Conservation (phyloP, 1,140 invertebrate genomes). For the Bombus sylvicola region DNA sequence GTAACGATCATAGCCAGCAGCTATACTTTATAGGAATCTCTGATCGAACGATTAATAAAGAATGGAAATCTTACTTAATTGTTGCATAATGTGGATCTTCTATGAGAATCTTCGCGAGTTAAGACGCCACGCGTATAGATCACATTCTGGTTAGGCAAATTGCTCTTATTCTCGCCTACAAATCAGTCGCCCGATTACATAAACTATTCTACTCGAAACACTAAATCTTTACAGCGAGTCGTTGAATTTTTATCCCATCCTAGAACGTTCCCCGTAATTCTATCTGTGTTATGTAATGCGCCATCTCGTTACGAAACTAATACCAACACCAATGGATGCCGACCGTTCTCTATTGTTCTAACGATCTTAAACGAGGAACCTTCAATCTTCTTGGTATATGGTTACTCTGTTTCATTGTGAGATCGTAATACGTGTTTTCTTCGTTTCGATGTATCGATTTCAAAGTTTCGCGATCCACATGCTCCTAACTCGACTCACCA, state of each 20-base stretch:
- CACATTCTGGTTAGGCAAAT: not conserved
- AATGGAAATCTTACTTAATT: not conserved
- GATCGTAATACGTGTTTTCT: slow-evolving; percentile 2
- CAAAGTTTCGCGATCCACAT: not conserved
- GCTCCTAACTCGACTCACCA: not conserved
- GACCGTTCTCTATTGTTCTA: not conserved
- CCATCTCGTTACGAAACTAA: slow-evolving; percentile 8
- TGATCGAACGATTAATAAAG: not conserved
- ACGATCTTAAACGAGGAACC: not conserved
- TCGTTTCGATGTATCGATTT: not conserved
- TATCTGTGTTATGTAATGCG: not conserved
- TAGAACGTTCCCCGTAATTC: not conserved
- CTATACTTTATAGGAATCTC: not conserved
- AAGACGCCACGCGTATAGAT: not conserved
- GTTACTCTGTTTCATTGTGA: not conserved
- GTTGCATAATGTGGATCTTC: not conserved
- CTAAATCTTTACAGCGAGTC: not conserved
- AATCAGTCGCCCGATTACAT: not conserved
- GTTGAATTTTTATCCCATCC: slow-evolving; percentile 1
- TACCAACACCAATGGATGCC: not conserved
- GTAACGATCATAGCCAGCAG: not conserved
- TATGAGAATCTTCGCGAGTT: not conserved
- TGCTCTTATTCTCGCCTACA: not conserved
- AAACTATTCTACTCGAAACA: not conserved
- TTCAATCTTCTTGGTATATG: not conserved